Conservation (phyloP, 2,797 vertebrate genomes). For the Notolabrus celidotus region DNA sequence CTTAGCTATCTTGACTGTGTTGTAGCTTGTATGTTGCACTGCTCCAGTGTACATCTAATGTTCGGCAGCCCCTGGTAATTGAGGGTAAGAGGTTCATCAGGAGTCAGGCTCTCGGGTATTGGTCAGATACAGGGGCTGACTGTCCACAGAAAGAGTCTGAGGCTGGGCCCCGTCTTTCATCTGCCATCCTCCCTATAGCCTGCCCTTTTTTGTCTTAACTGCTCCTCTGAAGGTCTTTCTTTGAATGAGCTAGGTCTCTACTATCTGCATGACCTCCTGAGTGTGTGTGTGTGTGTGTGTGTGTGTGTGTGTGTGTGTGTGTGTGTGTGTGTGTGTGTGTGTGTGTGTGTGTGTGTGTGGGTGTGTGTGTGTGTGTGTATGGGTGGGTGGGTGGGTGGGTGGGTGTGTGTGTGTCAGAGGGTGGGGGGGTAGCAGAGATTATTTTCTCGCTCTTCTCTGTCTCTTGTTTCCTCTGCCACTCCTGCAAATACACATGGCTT, state of each 20-base stretch:
- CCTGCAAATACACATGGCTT: slow-evolving; percentile 22
- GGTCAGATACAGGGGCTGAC: too few species aligned
- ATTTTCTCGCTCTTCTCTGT: not conserved
- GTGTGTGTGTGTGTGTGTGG: too few species aligned
- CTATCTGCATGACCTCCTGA: slow-evolving; percentile 12
- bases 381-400: too few species aligned
- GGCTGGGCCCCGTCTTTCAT: slow-evolving; percentile 43
- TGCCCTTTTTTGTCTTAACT: not conserved
- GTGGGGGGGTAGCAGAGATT: slow-evolving; percentile 1
- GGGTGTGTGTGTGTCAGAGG: too few species aligned
- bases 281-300: too few species aligned
- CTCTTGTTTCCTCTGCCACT: slow-evolving; percentile 15
- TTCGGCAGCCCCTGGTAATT: slow-evolving; percentile 55
- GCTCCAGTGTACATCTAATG: slow-evolving; percentile 24
- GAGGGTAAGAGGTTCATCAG: slow-evolving; percentile 77
- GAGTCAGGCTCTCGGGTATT: slow-evolving; percentile 60
- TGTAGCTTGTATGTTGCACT: slow-evolving; percentile 44
- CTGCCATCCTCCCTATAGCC: not conserved
- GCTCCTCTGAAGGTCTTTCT: slow-evolving; percentile 10
- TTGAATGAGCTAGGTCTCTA: slow-evolving; percentile 23
- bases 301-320: too few species aligned
- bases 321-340: too few species aligned
- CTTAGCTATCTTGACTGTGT: too few species aligned
- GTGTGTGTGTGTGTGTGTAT: too few species aligned
- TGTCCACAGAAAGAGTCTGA: slow-evolving; percentile 28